phyloP scores from a whole-genome alignment of 30 jellyfish, hydroid and myxozoan species.

The Aurelia aurita region DNA sequence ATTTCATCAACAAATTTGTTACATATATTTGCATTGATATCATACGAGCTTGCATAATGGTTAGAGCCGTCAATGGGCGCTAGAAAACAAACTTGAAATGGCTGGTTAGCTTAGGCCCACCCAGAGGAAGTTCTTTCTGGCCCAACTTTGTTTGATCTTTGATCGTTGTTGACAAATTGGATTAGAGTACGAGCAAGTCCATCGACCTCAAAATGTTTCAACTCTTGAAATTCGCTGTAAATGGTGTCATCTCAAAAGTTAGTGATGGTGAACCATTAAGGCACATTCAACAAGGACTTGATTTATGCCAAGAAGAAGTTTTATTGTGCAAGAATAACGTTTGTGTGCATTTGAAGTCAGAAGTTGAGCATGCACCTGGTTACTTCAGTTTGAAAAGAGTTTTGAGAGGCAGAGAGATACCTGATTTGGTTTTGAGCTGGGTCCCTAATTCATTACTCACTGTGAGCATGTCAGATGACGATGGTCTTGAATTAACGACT shows the following conservation, averaged over 20 bases:
- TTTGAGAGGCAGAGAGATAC: slow-evolving; percentile 24
- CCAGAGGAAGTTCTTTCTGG: too few relatives aligned
- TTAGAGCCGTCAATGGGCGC: too few relatives aligned
- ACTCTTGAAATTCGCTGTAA: slow-evolving; percentile 50
- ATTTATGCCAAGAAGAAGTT: slow-evolving; percentile 79
- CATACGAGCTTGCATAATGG: too few relatives aligned
- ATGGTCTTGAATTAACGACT: slow-evolving; percentile 10
- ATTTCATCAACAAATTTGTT: too few relatives aligned
- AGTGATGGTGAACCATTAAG: slow-evolving; percentile 86
- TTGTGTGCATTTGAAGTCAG: slow-evolving; percentile 70
- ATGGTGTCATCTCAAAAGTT: slow-evolving; percentile 47
- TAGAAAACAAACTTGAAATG: too few relatives aligned
- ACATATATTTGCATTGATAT: too few relatives aligned
- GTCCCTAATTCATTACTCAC: slow-evolving; percentile 87
- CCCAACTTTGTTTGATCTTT: too few relatives aligned
- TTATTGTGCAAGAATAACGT: slow-evolving; percentile 92
- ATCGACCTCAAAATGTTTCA: slow-evolving; percentile 42
- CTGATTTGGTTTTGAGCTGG: slow-evolving; percentile 88
- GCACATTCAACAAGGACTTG: slow-evolving; percentile 6
- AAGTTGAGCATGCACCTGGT: slow-evolving; percentile 81
- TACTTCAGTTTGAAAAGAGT: slow-evolving; percentile 75
- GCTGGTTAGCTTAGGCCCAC: too few relatives aligned
- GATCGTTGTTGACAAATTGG: too few relatives aligned
- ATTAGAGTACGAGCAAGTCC: too few relatives aligned
- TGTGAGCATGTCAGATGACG: slow-evolving; percentile 59